Conservation (phyloP, 2,888 invertebrate genomes). For the Dorcus parallelipipedus region DNA sequence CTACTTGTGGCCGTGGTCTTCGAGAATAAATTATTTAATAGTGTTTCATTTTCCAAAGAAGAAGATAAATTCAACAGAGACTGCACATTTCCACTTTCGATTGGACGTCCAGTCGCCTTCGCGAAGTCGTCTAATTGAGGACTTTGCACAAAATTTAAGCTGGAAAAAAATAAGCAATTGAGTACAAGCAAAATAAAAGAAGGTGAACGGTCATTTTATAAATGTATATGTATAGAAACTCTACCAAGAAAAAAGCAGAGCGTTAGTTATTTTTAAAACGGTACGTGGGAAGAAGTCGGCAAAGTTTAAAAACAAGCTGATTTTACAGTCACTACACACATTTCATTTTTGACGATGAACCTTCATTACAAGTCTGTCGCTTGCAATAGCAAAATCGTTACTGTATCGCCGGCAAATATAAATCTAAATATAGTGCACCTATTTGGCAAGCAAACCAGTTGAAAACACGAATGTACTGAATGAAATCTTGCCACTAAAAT, state of each 20-base stretch:
- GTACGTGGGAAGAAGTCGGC: constrained; percentile 2
- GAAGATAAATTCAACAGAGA: constrained; percentile 53
- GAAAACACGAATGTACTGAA: no score
- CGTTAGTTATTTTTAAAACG: constrained; percentile 12
- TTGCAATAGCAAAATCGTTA: constrained; percentile 12
- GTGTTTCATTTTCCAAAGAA: constrained; percentile 44
- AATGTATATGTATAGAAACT: no score
- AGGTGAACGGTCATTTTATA: no score
- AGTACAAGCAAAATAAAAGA: neutral
- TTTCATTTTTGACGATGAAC: no score
- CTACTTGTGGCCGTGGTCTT: constrained; percentile 15
- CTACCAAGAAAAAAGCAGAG: neutral
- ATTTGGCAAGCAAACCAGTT: constrained; percentile 10
- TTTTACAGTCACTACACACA: neutral
- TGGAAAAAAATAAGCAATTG: constrained; percentile 15
- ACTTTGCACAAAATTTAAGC: constrained; percentile 34
- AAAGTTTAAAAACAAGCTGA: neutral
- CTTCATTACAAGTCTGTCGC: neutral
- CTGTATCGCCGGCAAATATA: constrained; percentile 10
- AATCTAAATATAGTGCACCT: constrained; percentile 17
- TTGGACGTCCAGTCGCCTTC: constrained; percentile 13
- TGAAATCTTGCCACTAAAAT: no score
- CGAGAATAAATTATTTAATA: constrained; percentile 27
- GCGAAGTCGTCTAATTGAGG: constrained; percentile 26
- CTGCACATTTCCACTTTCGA: constrained; percentile 18